Evolutionary conservation across 2,888 invertebrate genomes (phyloP).

Genomic region (Eupithecia subumbrata): DNA sequence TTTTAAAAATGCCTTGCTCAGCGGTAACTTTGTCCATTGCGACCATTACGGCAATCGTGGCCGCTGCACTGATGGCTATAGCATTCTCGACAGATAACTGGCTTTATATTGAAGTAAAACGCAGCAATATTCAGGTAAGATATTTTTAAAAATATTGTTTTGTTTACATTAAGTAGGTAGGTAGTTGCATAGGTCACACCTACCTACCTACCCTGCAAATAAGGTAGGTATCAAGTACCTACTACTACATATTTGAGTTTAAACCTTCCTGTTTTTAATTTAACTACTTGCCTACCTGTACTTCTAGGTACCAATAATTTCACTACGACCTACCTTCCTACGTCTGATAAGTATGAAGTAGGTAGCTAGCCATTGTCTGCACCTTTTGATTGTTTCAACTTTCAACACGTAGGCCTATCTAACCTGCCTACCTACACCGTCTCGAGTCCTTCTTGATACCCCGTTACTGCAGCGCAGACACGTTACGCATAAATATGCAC

Average conservation of each 20-base stretch:
- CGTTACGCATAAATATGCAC: conserved; percentile 81
- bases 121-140: conserved; percentile 93
- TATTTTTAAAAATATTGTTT: conserved; percentile 17
- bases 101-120: conserved; percentile 96
- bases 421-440: conserved; percentile 49
- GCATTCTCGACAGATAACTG: conserved; percentile 99
- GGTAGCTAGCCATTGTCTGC: background rate
- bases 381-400: background rate
- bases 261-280: no score
- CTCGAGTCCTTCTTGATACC: conserved; percentile 70
- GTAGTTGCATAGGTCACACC: no score
- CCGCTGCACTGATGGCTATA: conserved; percentile 95
- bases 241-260: no score
- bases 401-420: conserved; percentile 7
- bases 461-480: conserved; percentile 75
- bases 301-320: background rate
- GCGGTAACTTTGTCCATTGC: conserved; percentile 97
- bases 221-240: background rate
- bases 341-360: background rate
- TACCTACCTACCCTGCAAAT: background rate
- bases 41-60: conserved; percentile 97
- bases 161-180: conserved; percentile 7
- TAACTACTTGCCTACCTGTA: background rate
- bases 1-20: conserved; percentile 93
- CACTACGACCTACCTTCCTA: background rate